Evolutionary conservation across 2,797 vertebrate genomes (phyloP), one percentile per base, ranked within the genome.

Genomic region (Sebastes minor): DNA sequence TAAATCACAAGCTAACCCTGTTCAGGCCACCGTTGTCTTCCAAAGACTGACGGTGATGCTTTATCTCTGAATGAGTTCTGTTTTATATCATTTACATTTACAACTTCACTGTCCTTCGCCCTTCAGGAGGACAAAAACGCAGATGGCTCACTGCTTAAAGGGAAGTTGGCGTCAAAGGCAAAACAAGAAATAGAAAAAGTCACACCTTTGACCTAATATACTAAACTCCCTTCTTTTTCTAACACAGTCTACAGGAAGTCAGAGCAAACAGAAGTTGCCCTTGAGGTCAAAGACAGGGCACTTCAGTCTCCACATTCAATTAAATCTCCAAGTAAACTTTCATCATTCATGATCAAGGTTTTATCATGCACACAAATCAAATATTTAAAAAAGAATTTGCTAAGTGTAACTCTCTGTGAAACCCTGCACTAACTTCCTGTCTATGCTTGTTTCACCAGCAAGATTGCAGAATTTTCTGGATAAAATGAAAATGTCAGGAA

Each of bases 181-280:
- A 75, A 67, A 23, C 9, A 70, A 59, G 22, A 76, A 71, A 66
- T 4, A 52, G n/a, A 74, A 59, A 69, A 74, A 64, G 16, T 56
- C 23, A 33, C 18, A 30, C 12, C 14, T 56, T 55, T 33, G n/a
- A 63, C 69, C 8, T 7, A 59, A 14, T 13, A 64, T 18, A 20
- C 59, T 53, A 2, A 81, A 8, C 32, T 49, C 27, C 27, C 6
- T 35, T 16, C 27, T 53, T 63, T 61, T 42, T 66, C 73, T 63
- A 38, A 53, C 65, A 42, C 9, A 0, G 38, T 76, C 61, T 18
- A 74, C 82, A 83, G 74, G 79, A 86, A 77, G 78, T 86, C 14
- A 35, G 30, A 69, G 32, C 23, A 75, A 60, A 81, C 35, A 79
- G 14, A 79, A 65, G 73, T 27, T 59, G 25, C 4, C 14, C 30